phyloP scores from a whole-genome alignment of 2,113 vertebrate genomes.

The Erythrocebus patas region DNA sequence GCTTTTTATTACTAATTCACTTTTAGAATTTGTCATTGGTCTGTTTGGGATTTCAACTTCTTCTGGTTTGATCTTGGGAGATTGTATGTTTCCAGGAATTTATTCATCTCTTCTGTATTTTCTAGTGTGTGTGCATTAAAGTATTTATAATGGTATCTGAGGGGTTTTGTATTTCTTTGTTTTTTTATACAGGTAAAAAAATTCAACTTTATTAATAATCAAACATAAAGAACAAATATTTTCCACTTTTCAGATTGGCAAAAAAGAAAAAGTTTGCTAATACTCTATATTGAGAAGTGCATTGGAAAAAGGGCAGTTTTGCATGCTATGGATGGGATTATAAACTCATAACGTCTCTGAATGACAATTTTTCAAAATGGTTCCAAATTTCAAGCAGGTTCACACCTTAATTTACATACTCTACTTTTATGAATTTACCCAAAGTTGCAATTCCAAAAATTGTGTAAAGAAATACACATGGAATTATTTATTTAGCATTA shows the following conservation, averaged over 20 bases:
- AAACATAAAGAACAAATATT: background rate
- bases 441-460: background rate
- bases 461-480: background rate
- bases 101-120: too few species aligned
- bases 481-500: background rate
- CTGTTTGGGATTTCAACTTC: too few species aligned
- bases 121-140: too few species aligned
- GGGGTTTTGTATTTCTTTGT: too few species aligned
- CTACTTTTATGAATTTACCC: background rate
- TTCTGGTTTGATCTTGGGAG: too few species aligned
- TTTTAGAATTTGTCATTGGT: too few species aligned
- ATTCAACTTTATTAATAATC: background rate
- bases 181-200: background rate
- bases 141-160: too few species aligned
- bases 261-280: background rate
- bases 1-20: too few species aligned
- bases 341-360: background rate
- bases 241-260: background rate
- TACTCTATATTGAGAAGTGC: background rate
- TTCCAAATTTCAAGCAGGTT: background rate
- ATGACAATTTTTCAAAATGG: background rate
- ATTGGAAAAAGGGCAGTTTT: background rate
- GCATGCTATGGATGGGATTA: background rate
- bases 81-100: too few species aligned
- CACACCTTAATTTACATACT: background rate